phyloP scores from a whole-genome alignment of 2,888 invertebrate genomes.

The Coenonympha arcania region DNA sequence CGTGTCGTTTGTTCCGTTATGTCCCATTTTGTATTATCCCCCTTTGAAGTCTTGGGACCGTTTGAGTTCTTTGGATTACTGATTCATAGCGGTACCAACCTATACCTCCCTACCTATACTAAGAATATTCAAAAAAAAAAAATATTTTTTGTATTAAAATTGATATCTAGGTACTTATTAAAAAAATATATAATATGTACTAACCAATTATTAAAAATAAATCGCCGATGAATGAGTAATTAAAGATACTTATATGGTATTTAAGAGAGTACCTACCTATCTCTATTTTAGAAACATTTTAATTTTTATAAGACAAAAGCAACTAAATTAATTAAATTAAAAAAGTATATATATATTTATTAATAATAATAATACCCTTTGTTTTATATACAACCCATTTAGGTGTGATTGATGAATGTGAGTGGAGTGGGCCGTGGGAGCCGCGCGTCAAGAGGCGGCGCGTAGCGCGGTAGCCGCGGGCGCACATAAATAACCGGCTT shows the following conservation, averaged over 20 bases:
- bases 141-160: too few relatives aligned
- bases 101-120: too few relatives aligned
- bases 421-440: slow-evolving; percentile 20
- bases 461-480: slow-evolving; percentile 62
- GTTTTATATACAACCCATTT: slow-evolving; percentile 10
- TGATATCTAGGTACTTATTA: too few relatives aligned
- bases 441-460: slow-evolving; percentile 45
- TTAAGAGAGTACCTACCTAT: not conserved
- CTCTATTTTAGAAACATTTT: not conserved
- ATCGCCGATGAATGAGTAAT: not conserved
- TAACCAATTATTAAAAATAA: too few relatives aligned
- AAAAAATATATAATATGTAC: too few relatives aligned
- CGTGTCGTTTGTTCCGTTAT: slow-evolving; percentile 54
- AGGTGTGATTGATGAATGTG: slow-evolving; percentile 28
- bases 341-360: not conserved
- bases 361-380: not conserved
- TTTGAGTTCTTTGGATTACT: too few relatives aligned
- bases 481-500: slow-evolving; percentile 61
- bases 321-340: too few relatives aligned
- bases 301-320: too few relatives aligned
- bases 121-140: too few relatives aligned
- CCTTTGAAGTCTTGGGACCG: not conserved
- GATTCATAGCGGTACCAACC: too few relatives aligned
- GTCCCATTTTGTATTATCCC: slow-evolving; percentile 15
- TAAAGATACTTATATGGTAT: not conserved